Evolutionary conservation across 2,888 invertebrate species (phyloP).

Genomic region (Bellardia pandia): DNA sequence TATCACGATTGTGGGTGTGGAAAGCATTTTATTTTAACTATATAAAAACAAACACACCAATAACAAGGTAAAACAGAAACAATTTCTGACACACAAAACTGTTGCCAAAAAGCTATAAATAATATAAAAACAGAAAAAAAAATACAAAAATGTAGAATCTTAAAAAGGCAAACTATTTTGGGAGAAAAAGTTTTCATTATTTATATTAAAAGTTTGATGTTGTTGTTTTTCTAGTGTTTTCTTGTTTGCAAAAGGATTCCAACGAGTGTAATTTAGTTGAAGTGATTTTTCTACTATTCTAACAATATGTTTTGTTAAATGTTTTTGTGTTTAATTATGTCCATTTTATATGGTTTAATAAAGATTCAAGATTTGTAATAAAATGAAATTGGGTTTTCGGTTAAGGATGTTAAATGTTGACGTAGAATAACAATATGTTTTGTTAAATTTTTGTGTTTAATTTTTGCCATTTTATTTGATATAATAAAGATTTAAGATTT

Average conservation of each 20-base stretch:
- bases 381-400: not conserved
- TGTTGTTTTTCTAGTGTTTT: conserved; percentile 4
- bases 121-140: conserved; percentile 5
- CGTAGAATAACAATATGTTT: too few relatives aligned
- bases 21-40: conserved; percentile 33
- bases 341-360: conserved; percentile 4
- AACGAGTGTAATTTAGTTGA: conserved; percentile 33
- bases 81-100: conserved; percentile 37
- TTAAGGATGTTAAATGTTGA: too few relatives aligned
- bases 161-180: not conserved
- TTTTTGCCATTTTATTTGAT: too few relatives aligned
- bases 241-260: not conserved
- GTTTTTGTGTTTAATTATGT: conserved; percentile 8
- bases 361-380: not conserved
- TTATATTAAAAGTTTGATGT: conserved; percentile 41
- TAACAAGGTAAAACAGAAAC: conserved; percentile 47
- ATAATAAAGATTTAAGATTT: too few relatives aligned
- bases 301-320: not conserved
- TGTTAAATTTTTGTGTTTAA: too few relatives aligned
- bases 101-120: conserved; percentile 49
- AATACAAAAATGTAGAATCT: not conserved
- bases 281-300: conserved; percentile 15
- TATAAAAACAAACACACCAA: conserved; percentile 37
- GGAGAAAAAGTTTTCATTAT: conserved; percentile 31
- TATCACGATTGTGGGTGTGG: not conserved